A percentile compares a stretch with the other conserved stretches of the same genome.
phyloP scores from a whole-genome alignment of 2,113 vertebrate genomes.

The Oncorhynchus clarkii region DNA sequence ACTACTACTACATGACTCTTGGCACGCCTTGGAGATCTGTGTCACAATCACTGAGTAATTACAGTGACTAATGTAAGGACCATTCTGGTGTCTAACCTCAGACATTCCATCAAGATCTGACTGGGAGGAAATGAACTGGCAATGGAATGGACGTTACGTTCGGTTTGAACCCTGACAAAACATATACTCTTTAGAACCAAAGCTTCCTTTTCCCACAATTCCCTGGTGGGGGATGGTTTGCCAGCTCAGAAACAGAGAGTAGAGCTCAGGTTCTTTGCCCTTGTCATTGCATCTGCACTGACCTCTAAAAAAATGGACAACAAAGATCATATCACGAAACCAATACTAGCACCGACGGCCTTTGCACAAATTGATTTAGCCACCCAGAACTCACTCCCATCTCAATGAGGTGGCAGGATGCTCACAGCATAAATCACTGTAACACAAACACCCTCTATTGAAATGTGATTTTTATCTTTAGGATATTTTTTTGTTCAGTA shows the following conservation, averaged over 20 bases:
- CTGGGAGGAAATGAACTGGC: constrained; percentile 40
- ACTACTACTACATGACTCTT: constrained; percentile 13
- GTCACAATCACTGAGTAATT: constrained; percentile 54
- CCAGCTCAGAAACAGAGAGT: constrained; percentile 1
- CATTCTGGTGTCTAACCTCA: constrained; percentile 34
- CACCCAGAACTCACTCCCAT: constrained; percentile 65
- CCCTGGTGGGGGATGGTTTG: constrained; percentile 48
- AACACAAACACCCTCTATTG: constrained; percentile 65
- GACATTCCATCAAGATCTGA: constrained; percentile 52
- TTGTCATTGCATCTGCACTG: constrained; percentile 55
- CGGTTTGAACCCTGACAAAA: constrained; percentile 17
- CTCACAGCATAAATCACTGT: constrained; percentile 71
- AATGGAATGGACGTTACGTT: constrained; percentile 52
- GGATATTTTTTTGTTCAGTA: constrained; percentile 36
- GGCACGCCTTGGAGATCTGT: constrained; percentile 42
- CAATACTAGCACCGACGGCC: constrained; percentile 57
- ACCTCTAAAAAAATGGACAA: constrained; percentile 65
- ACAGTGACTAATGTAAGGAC: constrained; percentile 56
- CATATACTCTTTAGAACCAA: constrained; percentile 34
- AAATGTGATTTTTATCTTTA: constrained; percentile 75
- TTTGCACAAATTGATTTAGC: constrained; percentile 72
- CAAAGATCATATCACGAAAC: constrained; percentile 70
- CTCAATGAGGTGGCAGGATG: constrained; percentile 62
- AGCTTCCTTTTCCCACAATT: constrained; percentile 56
- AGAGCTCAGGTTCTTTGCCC: constrained; percentile 54